These are phyloP conservation scores for Parotocinclus haroldoi DNA, from an alignment of 2,797 vertebrate species.

Conservation along the genomic window DNA sequence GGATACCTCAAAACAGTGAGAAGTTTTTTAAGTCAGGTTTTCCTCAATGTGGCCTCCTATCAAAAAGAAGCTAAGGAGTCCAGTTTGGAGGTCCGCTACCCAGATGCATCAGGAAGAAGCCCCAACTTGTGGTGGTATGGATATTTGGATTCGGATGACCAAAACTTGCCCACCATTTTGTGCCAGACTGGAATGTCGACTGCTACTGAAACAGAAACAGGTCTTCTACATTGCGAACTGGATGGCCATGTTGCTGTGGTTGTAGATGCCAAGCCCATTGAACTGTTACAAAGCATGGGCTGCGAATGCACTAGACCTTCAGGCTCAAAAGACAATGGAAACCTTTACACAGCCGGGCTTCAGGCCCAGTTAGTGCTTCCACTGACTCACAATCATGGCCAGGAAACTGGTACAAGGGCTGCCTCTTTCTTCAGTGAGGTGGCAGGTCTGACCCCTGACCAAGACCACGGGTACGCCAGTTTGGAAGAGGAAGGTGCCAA, in stretches of 20 bases:
- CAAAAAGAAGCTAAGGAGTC: conserved; percentile 30
- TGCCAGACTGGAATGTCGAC: conserved; percentile 32
- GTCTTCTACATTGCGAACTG: conserved; percentile 29
- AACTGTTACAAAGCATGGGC: conserved; percentile 39
- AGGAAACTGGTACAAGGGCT: conserved; percentile 35
- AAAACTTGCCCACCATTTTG: neutral
- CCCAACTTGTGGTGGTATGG: conserved; percentile 54
- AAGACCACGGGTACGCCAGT: conserved; percentile 87
- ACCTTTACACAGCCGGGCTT: conserved; percentile 39
- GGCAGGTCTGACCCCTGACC: conserved; percentile 67
- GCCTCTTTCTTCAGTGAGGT: conserved; percentile 46
- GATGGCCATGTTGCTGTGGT: conserved; percentile 41
- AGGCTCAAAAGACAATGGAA: conserved; percentile 57
- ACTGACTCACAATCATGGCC: conserved; percentile 26
- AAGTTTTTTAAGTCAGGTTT: conserved; percentile 53
- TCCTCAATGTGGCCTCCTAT: conserved; percentile 37
- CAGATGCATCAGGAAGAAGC: neutral
- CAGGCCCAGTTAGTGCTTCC: conserved; percentile 49
- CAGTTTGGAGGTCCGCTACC: conserved; percentile 25
- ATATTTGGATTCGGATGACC: conserved; percentile 41
- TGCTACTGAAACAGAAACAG: conserved; percentile 25
- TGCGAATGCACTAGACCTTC: conserved; percentile 61
- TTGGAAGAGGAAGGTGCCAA: conserved; percentile 81
- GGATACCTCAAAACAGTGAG: conserved; percentile 44
- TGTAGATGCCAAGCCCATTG: conserved; percentile 39